phyloP scores from a whole-genome alignment of 2,113 vertebrate species.

The pig (Sus scrofa) region DNA sequence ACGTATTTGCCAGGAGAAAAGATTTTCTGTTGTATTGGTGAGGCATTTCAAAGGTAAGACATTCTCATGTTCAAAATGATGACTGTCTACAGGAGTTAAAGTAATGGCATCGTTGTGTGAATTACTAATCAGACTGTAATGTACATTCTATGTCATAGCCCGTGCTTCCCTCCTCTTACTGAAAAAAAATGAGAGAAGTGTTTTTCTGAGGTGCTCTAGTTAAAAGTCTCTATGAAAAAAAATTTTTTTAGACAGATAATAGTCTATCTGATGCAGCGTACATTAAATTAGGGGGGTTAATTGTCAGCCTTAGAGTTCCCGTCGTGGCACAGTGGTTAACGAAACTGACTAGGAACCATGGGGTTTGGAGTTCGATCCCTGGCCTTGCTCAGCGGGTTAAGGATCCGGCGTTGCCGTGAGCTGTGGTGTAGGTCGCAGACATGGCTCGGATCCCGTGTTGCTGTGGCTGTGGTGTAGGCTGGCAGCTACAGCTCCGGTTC shows the following conservation, averaged over 20 bases:
- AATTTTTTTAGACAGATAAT: background rate
- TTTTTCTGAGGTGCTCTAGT: background rate
- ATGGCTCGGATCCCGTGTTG: no score
- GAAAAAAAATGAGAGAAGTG: background rate
- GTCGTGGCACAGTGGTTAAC: no score
- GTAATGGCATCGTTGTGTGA: background rate
- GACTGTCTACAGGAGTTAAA: background rate
- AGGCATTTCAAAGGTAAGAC: background rate
- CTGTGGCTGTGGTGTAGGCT: no score
- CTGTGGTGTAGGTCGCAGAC: no score
- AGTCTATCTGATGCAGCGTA: background rate
- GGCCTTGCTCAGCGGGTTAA: no score
- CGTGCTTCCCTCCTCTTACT: background rate
- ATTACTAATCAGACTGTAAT: background rate
- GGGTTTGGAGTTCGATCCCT: no score
- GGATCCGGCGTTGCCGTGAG: no score
- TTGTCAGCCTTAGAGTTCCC: no score
- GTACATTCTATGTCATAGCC: background rate
- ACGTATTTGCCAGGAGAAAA: background rate
- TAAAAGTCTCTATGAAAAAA: constrained; percentile 39
- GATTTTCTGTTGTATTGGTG: background rate
- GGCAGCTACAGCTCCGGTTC: no score
- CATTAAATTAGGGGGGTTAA: background rate
- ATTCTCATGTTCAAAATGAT: background rate
- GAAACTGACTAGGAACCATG: no score